Conservation (phyloP, 2,113 vertebrate species). For the Thalassarche chlororhynchos region DNA sequence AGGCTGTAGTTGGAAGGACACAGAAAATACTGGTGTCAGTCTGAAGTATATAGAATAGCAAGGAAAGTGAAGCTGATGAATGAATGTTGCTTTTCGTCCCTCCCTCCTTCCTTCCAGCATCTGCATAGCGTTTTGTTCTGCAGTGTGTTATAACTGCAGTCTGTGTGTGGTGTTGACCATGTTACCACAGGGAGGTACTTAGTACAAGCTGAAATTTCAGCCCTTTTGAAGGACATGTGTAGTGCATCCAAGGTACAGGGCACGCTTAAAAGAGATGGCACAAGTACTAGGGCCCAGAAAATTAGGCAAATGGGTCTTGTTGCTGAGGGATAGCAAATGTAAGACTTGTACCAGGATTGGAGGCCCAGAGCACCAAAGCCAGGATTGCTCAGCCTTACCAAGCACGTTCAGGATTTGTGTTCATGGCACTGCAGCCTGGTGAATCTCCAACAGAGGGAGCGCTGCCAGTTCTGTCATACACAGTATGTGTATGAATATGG, state of each 20-base stretch:
- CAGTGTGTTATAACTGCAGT: not conserved
- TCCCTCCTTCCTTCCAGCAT: not conserved
- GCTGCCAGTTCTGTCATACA: not conserved
- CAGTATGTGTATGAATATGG: fast-evolving
- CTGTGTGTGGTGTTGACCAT: fast-evolving
- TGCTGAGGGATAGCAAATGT: not conserved
- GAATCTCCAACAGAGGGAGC: not conserved
- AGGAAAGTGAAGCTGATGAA: not conserved
- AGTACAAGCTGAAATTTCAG: not conserved
- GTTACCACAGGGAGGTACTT: not conserved
- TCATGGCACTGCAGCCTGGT: fast-evolving
- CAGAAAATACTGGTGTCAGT: not conserved
- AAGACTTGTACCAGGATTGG: not conserved
- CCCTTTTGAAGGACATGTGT: fast-evolving
- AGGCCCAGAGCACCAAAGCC: not conserved
- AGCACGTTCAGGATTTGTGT: fast-evolving
- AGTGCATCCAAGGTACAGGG: not conserved
- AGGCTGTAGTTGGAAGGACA: not conserved
- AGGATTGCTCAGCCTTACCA: not conserved
- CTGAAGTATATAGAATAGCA: not conserved
- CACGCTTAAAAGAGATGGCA: not conserved
- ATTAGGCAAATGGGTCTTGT: not conserved
- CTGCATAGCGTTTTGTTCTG: not conserved
- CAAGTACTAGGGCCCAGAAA: not conserved
- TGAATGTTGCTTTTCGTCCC: not conserved